phyloP scores from a whole-genome alignment of 2,888 invertebrate genomes.

The Psylliodes chrysocephalus region DNA sequence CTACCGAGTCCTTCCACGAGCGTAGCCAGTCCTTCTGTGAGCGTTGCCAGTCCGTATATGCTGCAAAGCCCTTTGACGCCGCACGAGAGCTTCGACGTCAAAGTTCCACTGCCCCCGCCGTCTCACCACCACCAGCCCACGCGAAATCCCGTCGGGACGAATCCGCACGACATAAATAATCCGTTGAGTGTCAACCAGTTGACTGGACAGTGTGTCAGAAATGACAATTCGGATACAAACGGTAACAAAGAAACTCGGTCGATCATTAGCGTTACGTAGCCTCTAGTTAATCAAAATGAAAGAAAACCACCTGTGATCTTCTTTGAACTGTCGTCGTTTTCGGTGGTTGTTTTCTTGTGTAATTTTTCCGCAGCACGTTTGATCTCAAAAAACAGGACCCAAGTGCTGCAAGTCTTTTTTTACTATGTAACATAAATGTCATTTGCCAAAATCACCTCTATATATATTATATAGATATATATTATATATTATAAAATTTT shows the following conservation, averaged over 20 bases:
- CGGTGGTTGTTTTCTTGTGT: constrained; percentile 39
- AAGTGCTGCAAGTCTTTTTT: constrained; percentile 56
- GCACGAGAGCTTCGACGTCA: constrained; percentile 60
- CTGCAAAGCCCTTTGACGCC: constrained; percentile 64
- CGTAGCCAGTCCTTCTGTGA: constrained; percentile 73
- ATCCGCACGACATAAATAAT: constrained; percentile 92
- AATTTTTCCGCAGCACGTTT: constrained; percentile 54
- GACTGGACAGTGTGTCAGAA: constrained; percentile 73
- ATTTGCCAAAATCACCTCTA: constrained; percentile 65
- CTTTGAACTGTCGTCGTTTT: constrained; percentile 24
- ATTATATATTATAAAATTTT: constrained; percentile 41
- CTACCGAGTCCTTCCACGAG: constrained; percentile 84
- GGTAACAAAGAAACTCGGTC: constrained; percentile 61
- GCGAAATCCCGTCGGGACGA: constrained; percentile 88
- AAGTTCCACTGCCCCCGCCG: constrained; percentile 60
- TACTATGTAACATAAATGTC: constrained; percentile 67
- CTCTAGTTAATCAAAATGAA: constrained; percentile 37
- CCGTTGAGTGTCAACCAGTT: constrained; percentile 91
- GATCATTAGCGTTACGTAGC: constrained; percentile 65
- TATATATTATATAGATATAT: constrained; percentile 49
- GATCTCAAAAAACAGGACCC: constrained; percentile 59
- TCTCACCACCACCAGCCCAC: constrained; percentile 61
- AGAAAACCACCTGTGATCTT: constrained; percentile 41
- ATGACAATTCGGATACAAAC: constrained; percentile 59
- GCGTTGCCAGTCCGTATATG: constrained; percentile 71